A percentile compares a stretch with the other conserved stretches of the same genome.
Evolutionary conservation across 2,797 vertebrate genomes (phyloP).

Genomic region (Euthynnus affinis): DNA sequence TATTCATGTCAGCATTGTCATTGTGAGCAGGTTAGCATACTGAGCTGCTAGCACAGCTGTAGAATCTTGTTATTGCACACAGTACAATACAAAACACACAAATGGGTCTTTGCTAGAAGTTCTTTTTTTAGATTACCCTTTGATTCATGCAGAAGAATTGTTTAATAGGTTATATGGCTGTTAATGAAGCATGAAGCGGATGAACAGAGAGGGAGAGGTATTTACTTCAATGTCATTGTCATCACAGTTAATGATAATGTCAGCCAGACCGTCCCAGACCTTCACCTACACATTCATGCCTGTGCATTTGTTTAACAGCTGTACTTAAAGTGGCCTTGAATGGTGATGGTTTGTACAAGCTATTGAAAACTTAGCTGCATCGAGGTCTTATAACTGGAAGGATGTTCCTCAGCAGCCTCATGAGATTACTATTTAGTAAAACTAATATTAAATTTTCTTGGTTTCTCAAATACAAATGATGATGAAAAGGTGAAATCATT

Average conservation of each 20-base stretch:
- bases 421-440: background rate
- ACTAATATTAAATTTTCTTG: no score
- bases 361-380: background rate
- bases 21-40: no score
- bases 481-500: no score
- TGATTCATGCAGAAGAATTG: background rate
- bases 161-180: background rate
- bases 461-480: no score
- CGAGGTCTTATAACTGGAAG: no score
- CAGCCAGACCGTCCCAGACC: background rate
- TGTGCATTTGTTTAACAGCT: conserved; percentile 22
- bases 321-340: background rate
- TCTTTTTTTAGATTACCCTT: background rate
- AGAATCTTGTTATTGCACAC: no score
- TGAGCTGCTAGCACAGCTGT: no score
- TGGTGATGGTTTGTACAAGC: no score
- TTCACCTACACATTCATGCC: conserved; percentile 1
- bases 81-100: background rate
- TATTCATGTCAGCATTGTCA: no score
- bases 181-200: background rate
- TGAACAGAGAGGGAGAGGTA: background rate
- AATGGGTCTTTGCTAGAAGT: background rate
- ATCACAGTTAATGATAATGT: conserved; percentile 29
- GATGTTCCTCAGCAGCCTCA: background rate
- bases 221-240: conserved; percentile 11